Base-by-base conservation (phyloP, 2,888 invertebrate species). In the Trypoxylon attenuatum region DNA sequence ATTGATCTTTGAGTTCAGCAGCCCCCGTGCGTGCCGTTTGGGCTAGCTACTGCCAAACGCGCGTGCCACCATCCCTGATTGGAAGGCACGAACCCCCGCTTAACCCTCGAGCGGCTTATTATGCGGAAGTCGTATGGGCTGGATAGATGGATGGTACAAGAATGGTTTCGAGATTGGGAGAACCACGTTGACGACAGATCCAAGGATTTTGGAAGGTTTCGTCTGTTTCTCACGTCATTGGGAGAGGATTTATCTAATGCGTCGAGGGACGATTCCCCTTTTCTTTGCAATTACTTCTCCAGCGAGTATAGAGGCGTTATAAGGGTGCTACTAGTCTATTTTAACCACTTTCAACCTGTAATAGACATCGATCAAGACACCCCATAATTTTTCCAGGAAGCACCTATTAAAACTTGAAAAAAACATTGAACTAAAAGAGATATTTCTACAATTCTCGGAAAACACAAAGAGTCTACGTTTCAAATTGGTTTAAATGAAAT, bases 71-170 rank as follows among this genome's bases (percentile, higher is more conserved):
- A 69, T 49, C 41, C 52, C 56, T 49, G 73, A 69, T 72, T 69
- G 69, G 74, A 56, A 69, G 76, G 65, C 74, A 75, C 61, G 69
- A 76, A 61, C 27, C 62, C 46, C 47, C 58, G 76, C 69, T 70
- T 79, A 79, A 78, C 80, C 80, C 77, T 71, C 79, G 77, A 71
- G 64, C 69, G 49, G 78, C 82, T 82, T 81, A 82, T 82, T 82
- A 81, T 77, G 76, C 71, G 65, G 69, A 74, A 59, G 69, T 69
- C 66, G 69, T 61, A 59, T 51, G 73, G 57, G 62, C 29, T 29
- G 63, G 67, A 74, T 76, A 73, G 73, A 79, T 77, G 73, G 79
- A 79, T 75, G 74, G 76, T 71, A 73, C 72, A 63, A 52, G 79
- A 64, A 75, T 68, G 73, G 73, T 73, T 76, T 71, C 67, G 46